Percentiles rank a stretch among this genome's conserved stretches.
Evolutionary conservation across 2,113 vertebrate genomes (phyloP).

Genomic region (Muntiacus reevesi): DNA sequence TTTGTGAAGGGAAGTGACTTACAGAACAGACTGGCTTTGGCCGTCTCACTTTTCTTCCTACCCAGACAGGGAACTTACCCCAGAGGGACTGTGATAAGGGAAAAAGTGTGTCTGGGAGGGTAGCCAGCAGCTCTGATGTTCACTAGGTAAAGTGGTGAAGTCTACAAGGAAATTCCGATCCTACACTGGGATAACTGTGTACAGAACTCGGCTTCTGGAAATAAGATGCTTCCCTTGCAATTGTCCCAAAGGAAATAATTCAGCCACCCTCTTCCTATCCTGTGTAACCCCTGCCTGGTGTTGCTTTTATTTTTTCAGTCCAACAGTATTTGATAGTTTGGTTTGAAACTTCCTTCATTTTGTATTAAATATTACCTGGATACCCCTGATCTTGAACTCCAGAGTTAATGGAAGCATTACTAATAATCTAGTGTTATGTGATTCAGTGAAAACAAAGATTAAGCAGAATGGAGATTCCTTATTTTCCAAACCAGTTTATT

Average conservation of each 20-base stretch:
- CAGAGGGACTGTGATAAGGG: not conserved
- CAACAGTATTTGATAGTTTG: not conserved
- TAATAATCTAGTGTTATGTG: not conserved
- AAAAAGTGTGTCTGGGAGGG: not conserved
- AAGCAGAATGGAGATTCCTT: not conserved
- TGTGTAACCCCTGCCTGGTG: not conserved
- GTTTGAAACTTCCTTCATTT: slow-evolving; percentile 16
- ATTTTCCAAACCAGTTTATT: not conserved
- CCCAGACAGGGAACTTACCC: not conserved
- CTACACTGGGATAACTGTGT: not conserved
- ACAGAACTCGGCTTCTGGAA: not conserved
- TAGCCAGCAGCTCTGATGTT: not conserved
- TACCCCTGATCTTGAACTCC: slow-evolving; percentile 12
- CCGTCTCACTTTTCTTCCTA: not conserved
- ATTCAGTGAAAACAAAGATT: not conserved
- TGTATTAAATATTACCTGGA: not conserved
- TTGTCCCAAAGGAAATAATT: not conserved
- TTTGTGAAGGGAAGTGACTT: not conserved
- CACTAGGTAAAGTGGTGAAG: not conserved
- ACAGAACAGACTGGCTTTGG: not conserved
- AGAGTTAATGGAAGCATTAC: slow-evolving; percentile 21
- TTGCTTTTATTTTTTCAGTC: not conserved
- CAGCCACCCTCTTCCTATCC: not conserved
- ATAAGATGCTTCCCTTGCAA: not conserved
- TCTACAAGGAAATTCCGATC: slow-evolving; percentile 5